Base-by-base conservation (phyloP, 1,140 invertebrate species). In the Penaeus japonicus region DNA sequence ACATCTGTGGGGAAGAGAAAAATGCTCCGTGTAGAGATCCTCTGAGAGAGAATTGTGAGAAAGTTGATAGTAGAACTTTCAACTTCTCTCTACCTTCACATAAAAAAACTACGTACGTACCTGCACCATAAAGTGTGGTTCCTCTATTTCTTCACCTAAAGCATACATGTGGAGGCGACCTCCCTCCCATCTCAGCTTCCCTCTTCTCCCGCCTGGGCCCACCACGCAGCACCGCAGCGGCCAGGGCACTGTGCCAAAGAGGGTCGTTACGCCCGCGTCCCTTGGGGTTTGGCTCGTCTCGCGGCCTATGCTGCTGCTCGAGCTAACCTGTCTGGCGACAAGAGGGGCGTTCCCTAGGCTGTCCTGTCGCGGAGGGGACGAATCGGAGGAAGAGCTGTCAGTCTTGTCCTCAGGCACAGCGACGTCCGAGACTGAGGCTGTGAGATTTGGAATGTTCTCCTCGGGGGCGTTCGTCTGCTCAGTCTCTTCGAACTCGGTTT, bases 121-220 rank as follows among this genome's bases (percentile, higher is more conserved):
- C 86, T 84, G 82, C 20, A 88, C 83, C 86, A 88, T 88, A 32
- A 88, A 88, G 54, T 88, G 86, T 10, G 86, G 80, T 22, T 88
- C 80, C n/a, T 88, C 70, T 12, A 47, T 62, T 12, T 77, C 2
- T n/a, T 88, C 81, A 1, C 80, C 55, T 62, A 88, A 80, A 24
- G 70, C 86, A 24, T 53, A 77, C 86, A 88, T 83, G 65, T 88
- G 86, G 5, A 88, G 86, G 4, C 70, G 65, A 30, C 86, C 80
- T 5, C 35, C 80, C 59, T 88, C 55, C 86, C 86, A 77, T 4
- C 70, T 27, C 32, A 88, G 54, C 30, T 59, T 22, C 5, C 62
- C 86, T 39, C 86, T 53, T n/a, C 86, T 57, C 27, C 86, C 86
- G 24, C 83, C 78, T 12, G 82, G 80, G 15, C 30, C 53, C 30